Base-by-base conservation (phyloP, 2,888 invertebrate genomes). In the Eupsilia transversa region DNA sequence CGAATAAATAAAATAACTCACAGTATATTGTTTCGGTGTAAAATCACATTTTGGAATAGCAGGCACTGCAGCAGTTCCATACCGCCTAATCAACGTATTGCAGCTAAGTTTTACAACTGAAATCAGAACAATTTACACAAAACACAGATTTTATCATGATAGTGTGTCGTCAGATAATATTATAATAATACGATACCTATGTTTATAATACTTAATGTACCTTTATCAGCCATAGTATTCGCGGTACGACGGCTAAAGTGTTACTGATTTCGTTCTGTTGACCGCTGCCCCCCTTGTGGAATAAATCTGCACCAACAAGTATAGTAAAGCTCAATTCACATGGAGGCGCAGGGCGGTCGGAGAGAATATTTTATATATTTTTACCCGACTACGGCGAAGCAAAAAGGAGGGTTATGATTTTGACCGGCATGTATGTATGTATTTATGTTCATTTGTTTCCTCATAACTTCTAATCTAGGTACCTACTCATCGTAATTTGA, bases 1-100 rank as follows among this genome's bases (percentile, higher is more conserved):
- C 9, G 1, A 65, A 12, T 20, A 1, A 2, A 35, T 7, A 7
- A 43, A 49, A n/a, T 1, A 60, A 77, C 94, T 94, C 83, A 95
- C 95, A 9, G 82, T 76, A 78, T 95, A 96, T 74, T 87, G 77
- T 80, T 92, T 93, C 2, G 94, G 94, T 0, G 81, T 84, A 73
- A 94, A 94, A 64, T 92, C 89, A 84, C 87, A 89, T 77, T 86
- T 87, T 12, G 94, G 92, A 72, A 88, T 83, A 57, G 75, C 52
- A 27, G 61, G 84, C 52, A 35, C 84, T 23, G 77, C 72, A 10
- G 33, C 73, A n/a, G 85, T 85, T 35, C 84, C 87, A 82, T 87
- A 87, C 3, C 88, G 75, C 75, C 90, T 87, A 12, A 80, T n/a
- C 1, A 87, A 74, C 35, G 65, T 74, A 61, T 74, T 83, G 69